Conservation (phyloP, 2,888 invertebrate genomes). For the Thysanoteuthis rhombus region DNA sequence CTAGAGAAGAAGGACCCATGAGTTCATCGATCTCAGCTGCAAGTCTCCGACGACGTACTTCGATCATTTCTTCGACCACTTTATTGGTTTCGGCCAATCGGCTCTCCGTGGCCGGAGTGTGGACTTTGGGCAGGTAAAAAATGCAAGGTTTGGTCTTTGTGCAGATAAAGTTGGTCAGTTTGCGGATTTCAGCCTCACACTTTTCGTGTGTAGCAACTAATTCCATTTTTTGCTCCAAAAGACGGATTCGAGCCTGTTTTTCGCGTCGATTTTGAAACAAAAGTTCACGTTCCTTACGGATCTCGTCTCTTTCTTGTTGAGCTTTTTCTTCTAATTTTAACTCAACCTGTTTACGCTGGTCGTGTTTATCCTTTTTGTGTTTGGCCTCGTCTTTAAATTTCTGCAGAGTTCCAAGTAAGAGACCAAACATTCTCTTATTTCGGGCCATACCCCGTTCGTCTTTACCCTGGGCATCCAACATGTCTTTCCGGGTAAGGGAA, state of each 20-base stretch:
- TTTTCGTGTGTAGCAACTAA: conserved; percentile 77
- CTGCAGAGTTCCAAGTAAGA: conserved; percentile 91
- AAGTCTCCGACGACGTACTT: conserved; percentile 49
- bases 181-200: conserved; percentile 84
- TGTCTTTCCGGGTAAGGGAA: conserved; percentile 83
- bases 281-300: conserved; percentile 83
- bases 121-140: conserved; percentile 80
- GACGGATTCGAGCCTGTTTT: conserved; percentile 87
- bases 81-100: conserved; percentile 54
- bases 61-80: conserved; percentile 58
- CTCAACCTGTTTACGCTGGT: conserved; percentile 88
- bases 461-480: conserved; percentile 81
- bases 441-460: conserved; percentile 79
- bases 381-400: conserved; percentile 95
- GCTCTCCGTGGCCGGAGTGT: conserved; percentile 46
- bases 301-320: conserved; percentile 84
- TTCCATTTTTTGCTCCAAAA: conserved; percentile 89
- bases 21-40: conserved; percentile 55
- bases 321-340: conserved; percentile 93
- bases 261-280: conserved; percentile 86
- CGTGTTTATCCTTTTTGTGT: conserved; percentile 81
- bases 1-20: conserved; percentile 45
- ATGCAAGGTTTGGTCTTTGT: conserved; percentile 88
- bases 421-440: conserved; percentile 95
- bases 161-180: conserved; percentile 83